Evolutionary conservation across 2,113 vertebrate species (phyloP), one percentile per base, ranked within the genome.

Genomic region (Rattus norvegicus): DNA sequence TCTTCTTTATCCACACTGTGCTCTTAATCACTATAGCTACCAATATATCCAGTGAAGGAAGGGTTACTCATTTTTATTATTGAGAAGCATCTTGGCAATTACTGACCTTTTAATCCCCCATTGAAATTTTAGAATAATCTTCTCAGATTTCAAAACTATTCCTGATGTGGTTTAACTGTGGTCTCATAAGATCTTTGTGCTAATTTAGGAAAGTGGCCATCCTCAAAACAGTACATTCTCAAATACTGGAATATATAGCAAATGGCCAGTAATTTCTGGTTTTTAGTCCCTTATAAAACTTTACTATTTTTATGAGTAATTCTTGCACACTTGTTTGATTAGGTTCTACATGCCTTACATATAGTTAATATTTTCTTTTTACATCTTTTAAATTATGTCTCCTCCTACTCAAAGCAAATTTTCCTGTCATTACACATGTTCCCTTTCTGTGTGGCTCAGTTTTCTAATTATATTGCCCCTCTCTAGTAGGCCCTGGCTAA

Each of bases 131-230:
- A 93, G 5, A 93, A 70, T 70, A 52, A 28, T 52, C 33, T 56
- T 92, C 17, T 89, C 4, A 76, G 84, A 9, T 80, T 93, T 88
- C 59, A 72, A 59, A 94, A 91, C 26, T 79, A 63, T 77, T 63
- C 43, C 11, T 93, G 52, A 69, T 61, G 2, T 10, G 2, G 56
- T 56, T 89, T 75, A 77, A 12, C 17, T 89, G 3, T 1, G n/a
- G 20, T 69, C 95, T 12, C 36, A 61, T 6, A 86, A 47, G 22
- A 30, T 84, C 11, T 49, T 16, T 61, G 88, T 8, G 2, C 61
- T 28, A 43, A 54, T 81, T 75, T 47, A 54, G 28, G 20, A 76
- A 95, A 83, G 47, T 33, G 52, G 2, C 16, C n/a, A 69, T 87
- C 52, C 88, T 87, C 33, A 30, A 33, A 79, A 72, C 39, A 70